These are phyloP conservation scores for Ophion ellenae DNA, from an alignment of 2,888 invertebrate species.

Conservation along the genomic window DNA sequence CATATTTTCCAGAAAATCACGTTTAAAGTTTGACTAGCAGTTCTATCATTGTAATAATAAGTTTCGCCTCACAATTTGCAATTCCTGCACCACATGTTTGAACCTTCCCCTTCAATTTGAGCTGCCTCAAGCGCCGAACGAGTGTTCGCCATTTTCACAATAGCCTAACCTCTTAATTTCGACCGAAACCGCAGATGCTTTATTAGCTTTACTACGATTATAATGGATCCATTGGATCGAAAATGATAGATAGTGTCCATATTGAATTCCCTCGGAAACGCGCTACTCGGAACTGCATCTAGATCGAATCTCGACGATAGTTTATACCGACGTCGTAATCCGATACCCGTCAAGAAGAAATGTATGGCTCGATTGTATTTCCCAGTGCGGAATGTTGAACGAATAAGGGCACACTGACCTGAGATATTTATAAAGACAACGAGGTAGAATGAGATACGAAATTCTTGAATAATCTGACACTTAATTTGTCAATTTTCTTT, in stretches of 20 bases:
- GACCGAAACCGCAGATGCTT: background rate
- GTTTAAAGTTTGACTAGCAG: no score
- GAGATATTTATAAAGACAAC: slow-evolving; percentile 17
- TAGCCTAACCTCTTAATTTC: background rate
- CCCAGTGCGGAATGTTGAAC: slow-evolving; percentile 20
- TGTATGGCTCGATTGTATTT: slow-evolving; percentile 50
- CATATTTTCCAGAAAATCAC: no score
- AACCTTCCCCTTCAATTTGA: no score
- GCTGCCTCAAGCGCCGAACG: no score
- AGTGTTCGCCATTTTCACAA: no score
- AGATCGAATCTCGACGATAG: slow-evolving; percentile 50
- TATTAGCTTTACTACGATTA: slow-evolving; percentile 1
- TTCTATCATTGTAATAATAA: no score
- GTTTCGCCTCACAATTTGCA: no score
- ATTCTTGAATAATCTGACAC: background rate
- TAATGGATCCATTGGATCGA: slow-evolving; percentile 27
- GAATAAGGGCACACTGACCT: slow-evolving; percentile 27
- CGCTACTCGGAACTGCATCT: slow-evolving; percentile 50
- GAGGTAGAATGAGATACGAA: background rate
- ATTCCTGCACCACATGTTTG: no score
- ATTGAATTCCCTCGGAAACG: slow-evolving; percentile 43
- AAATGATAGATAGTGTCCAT: slow-evolving; percentile 31
- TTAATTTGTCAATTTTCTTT: background rate
- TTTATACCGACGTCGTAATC: slow-evolving; percentile 54
- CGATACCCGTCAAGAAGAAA: slow-evolving; percentile 52